Evolutionary conservation across 2,797 vertebrate genomes (phyloP).

Genomic region (Aulostomus chinensis): DNA sequence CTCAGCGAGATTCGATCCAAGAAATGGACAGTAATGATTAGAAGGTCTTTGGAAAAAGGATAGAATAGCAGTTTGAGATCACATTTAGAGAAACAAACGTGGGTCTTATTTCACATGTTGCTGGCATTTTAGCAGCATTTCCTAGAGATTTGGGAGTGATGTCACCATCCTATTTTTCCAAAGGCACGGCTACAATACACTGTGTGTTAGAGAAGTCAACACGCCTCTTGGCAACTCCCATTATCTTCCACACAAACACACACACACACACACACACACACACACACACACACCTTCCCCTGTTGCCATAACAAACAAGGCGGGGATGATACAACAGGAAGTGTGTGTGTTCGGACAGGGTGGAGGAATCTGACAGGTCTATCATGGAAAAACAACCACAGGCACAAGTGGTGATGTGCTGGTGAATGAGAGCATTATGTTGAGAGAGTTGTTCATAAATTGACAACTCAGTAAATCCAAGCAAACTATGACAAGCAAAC

Average conservation of each 20-base stretch:
- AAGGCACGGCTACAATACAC: constrained; percentile 3
- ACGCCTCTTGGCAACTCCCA: constrained; percentile 16
- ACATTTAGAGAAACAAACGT: neutral
- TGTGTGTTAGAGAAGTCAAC: constrained; percentile 31
- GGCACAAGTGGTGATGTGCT: neutral
- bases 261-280: constrained; percentile 8
- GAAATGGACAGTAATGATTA: neutral
- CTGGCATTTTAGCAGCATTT: constrained; percentile 15
- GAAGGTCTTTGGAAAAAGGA: neutral
- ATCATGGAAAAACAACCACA: constrained; percentile 31
- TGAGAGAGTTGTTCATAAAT: too few relatives aligned
- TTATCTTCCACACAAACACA: neutral
- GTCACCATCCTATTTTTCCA: constrained; percentile 2
- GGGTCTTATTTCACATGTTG: neutral
- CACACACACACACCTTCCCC: constrained; percentile 13
- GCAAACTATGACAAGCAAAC: neutral
- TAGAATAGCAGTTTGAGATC: neutral
- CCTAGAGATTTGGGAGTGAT: constrained; percentile 2
- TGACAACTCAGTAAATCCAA: too few relatives aligned
- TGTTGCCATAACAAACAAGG: constrained; percentile 80
- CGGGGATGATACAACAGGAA: constrained; percentile 63
- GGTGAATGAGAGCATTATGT: neutral
- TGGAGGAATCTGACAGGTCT: constrained; percentile 41
- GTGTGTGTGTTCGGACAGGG: constrained; percentile 42
- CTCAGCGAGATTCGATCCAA: constrained; percentile 24